Evolutionary conservation across 2,797 vertebrate species (phyloP), one percentile per base, ranked within the genome.

Genomic region (Onychomys leucogaster): DNA sequence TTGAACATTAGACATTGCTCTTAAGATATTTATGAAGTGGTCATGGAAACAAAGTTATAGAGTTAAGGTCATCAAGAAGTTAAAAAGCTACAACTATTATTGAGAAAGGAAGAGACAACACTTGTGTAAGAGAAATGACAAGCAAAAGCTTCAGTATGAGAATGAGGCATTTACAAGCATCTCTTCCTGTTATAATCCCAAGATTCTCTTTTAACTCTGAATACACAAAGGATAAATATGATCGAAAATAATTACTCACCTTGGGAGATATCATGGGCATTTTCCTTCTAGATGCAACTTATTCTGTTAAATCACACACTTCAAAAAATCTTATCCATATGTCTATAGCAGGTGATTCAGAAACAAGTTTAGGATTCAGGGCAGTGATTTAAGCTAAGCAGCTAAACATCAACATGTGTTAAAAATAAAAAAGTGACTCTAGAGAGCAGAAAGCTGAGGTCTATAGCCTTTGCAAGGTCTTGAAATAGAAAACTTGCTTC

Each of bases 191-290:
- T 92, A 84, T 85, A 29, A 13, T 49, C 52, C 43, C 46, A 41
- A 65, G 82, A 71, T 90, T 95, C 94, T 92, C 89, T 76, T 65
- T 92, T 97, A 94, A 92, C 89, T 96, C 75, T 87, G 94, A 95
- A 81, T 95, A 78, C 69, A 92, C 89, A 59, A 63, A 92, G 89
- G 89, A 96, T 95, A 91, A 91, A 91, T 92, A 96, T 80, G 83
- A 94, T 76, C 87, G 52, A 93, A 91, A 89, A 96, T 96, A 96
- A 96, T 97, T 89, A 91, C 91, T 96, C 83, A 89, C 86, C 69
- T 94, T 89, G 96, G 97, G 95, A 97, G 82, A 95, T 78, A 91
- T 17, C 57, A 17, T 87, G 63, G 43, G 77, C 46, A 5, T 78
- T 86, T 85, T 10, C 19, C 23, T 0, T 59, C 87, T 55, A 89